These are phyloP conservation scores for Hephaestus fuliginosus DNA, from an alignment of 2,797 vertebrate species.

Conservation along the genomic window DNA sequence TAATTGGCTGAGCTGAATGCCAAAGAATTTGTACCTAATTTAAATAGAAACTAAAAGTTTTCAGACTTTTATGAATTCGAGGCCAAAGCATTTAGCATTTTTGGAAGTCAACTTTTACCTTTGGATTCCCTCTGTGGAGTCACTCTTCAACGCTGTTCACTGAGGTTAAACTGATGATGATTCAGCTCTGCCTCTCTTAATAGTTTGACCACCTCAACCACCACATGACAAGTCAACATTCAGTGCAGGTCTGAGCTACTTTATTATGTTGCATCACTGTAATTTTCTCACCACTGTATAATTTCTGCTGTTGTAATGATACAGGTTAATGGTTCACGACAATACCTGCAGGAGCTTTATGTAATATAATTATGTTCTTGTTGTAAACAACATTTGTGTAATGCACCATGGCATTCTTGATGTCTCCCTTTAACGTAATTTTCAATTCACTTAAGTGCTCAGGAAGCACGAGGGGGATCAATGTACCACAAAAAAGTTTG, in stretches of 20 bases:
- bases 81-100: neutral
- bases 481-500: neutral
- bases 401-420: neutral
- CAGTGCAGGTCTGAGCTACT: neutral
- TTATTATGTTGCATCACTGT: conserved; percentile 21
- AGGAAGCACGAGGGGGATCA: neutral
- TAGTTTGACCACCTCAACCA: neutral
- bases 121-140: neutral
- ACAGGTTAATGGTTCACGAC: neutral
- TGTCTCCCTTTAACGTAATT: neutral
- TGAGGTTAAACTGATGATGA: neutral
- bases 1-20: neutral
- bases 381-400: conserved; percentile 9
- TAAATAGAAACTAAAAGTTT: neutral
- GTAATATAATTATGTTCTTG: neutral
- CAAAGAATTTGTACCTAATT: neutral
- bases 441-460: neutral
- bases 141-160: neutral
- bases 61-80: neutral
- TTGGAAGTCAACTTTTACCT: neutral
- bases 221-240: neutral
- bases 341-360: neutral
- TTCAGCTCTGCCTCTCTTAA: conserved; percentile 1
- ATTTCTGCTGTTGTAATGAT: conserved; percentile 40
- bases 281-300: conserved; percentile 37